phyloP scores from a whole-genome alignment of 92 coral and sea anemone species.

The Bergia puertoricense region DNA sequence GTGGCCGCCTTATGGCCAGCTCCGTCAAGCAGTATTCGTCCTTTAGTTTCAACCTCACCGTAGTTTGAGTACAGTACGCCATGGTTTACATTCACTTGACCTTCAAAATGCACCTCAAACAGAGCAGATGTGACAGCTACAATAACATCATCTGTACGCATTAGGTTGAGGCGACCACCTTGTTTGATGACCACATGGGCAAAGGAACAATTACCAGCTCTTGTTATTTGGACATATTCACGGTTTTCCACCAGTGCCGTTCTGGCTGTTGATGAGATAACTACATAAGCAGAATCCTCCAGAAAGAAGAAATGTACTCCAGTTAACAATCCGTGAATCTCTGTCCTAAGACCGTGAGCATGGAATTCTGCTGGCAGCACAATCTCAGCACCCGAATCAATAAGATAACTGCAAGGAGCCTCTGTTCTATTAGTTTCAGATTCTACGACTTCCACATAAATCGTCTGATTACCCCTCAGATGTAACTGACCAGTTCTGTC shows the following conservation, averaged over 20 bases:
- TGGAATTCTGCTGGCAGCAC: slow-evolving; percentile 71
- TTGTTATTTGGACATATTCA: slow-evolving; percentile 62
- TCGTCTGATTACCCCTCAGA: slow-evolving; percentile 55
- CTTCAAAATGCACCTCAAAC: slow-evolving; percentile 67
- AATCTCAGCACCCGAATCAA: slow-evolving; percentile 67
- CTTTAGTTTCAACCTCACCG: slow-evolving; percentile 64
- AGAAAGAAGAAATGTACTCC: slow-evolving; percentile 67
- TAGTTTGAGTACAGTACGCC: slow-evolving; percentile 60
- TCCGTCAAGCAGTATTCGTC: slow-evolving; percentile 55
- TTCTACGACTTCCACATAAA: slow-evolving; percentile 66
- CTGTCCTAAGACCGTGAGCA: slow-evolving; percentile 62
- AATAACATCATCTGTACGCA: slow-evolving; percentile 54
- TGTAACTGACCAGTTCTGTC: slow-evolving; percentile 72
- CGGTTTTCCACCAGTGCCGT: slow-evolving; percentile 72
- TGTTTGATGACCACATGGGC: slow-evolving; percentile 63
- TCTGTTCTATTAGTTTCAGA: slow-evolving; percentile 67
- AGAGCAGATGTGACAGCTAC: slow-evolving; percentile 65
- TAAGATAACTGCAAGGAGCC: slow-evolving; percentile 68
- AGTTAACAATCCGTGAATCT: slow-evolving; percentile 61
- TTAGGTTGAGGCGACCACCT: slow-evolving; percentile 62
- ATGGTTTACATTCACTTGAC: slow-evolving; percentile 60
- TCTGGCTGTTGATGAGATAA: slow-evolving; percentile 64
- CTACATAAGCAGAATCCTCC: slow-evolving; percentile 54
- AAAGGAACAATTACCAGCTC: slow-evolving; percentile 65
- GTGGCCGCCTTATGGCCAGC: slow-evolving; percentile 52